phyloP scores from a whole-genome alignment of 2,797 vertebrate species.

The Diglossa cyanea region DNA sequence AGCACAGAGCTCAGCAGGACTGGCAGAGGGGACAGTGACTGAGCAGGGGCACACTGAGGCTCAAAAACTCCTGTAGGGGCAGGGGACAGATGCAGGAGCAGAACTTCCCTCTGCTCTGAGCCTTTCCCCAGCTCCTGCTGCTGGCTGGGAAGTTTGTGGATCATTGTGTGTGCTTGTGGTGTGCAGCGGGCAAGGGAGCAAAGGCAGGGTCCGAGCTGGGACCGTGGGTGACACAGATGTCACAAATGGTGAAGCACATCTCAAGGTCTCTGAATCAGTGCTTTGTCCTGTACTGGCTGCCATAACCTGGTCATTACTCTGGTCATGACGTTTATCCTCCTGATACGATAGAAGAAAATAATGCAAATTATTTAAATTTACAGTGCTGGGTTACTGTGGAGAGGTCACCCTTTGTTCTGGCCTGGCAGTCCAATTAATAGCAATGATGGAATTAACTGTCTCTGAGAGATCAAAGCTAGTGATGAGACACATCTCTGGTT shows the following conservation, averaged over 20 bases:
- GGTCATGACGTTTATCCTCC: not conserved
- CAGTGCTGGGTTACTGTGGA: not conserved
- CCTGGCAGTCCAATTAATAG: not conserved
- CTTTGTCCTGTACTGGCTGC: not conserved
- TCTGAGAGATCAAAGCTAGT: not conserved
- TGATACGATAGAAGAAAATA: not conserved
- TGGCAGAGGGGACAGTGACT: not conserved
- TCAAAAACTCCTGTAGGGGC: accelerated
- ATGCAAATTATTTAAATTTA: not conserved
- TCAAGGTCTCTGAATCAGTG: not conserved
- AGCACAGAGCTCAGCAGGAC: not conserved
- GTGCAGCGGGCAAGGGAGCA: not conserved
- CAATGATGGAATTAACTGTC: not conserved
- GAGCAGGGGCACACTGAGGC: not conserved
- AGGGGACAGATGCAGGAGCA: not conserved
- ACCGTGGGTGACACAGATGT: not conserved
- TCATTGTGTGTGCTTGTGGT: not conserved
- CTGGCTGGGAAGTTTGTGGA: not conserved
- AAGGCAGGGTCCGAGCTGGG: not conserved
- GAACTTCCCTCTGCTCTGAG: not conserved
- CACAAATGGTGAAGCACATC: not conserved
- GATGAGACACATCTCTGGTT: not conserved
- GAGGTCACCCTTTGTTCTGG: not conserved
- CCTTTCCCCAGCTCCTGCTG: not conserved
- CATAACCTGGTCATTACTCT: not conserved